Evolutionary conservation across 2,888 invertebrate genomes (phyloP).

Genomic region (Peribatodes rhomboidaria): DNA sequence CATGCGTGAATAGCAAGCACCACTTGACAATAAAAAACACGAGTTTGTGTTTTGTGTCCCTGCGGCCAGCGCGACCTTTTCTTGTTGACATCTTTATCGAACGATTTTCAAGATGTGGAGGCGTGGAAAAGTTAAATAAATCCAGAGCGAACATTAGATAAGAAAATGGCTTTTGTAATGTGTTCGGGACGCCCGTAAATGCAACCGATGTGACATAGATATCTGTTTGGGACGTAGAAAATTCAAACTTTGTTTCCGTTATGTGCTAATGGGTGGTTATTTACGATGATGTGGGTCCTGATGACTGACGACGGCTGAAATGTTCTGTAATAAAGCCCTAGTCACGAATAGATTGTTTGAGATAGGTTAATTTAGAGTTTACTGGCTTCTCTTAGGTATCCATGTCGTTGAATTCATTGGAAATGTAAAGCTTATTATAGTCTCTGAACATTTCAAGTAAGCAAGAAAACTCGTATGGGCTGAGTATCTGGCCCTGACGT

Average conservation of each 20-base stretch:
- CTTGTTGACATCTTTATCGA: constrained; percentile 83
- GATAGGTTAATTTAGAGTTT: too few species aligned
- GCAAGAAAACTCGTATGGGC: too few species aligned
- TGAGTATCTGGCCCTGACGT: too few species aligned
- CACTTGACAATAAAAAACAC: constrained; percentile 57
- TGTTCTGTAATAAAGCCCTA: not conserved
- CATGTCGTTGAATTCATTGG: too few species aligned
- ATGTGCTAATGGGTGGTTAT: constrained; percentile 40
- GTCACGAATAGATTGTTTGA: not conserved
- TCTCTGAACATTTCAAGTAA: too few species aligned
- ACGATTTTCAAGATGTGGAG: constrained; percentile 80
- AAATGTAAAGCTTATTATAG: too few species aligned
- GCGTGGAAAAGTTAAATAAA: constrained; percentile 85
- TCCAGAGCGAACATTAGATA: constrained; percentile 84
- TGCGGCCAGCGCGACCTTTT: constrained; percentile 72
- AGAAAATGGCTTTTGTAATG: constrained; percentile 85
- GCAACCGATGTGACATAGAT: constrained; percentile 82
- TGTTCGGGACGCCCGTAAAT: constrained; percentile 84
- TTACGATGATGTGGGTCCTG: constrained; percentile 29
- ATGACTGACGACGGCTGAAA: not conserved
- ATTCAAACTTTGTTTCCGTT: constrained; percentile 65
- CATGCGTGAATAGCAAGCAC: constrained; percentile 51
- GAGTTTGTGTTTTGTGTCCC: constrained; percentile 59
- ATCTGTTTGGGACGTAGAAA: constrained; percentile 70
- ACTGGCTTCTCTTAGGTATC: too few species aligned